Conservation (phyloP, 92 coral and sea anemone genomes). For the Diadumene lineata region DNA sequence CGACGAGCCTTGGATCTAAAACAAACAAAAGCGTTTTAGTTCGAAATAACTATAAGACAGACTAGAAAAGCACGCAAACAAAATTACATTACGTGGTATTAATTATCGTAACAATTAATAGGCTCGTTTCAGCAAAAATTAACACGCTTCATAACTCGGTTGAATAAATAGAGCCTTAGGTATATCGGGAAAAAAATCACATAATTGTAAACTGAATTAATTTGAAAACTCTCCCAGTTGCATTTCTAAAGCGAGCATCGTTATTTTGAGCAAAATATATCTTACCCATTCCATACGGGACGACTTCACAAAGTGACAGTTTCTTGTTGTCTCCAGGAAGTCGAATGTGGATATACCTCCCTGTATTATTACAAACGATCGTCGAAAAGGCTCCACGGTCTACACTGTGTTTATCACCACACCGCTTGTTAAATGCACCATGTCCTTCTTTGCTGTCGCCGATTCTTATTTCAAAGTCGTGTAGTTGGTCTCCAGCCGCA, state of each 20-base stretch:
- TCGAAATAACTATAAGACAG: background rate
- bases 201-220: too few relatives aligned
- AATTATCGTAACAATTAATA: too few relatives aligned
- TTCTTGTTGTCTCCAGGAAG: constrained; percentile 58
- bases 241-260: too few relatives aligned
- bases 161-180: too few relatives aligned
- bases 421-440: constrained; percentile 63
- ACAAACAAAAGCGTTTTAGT: background rate
- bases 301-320: constrained; percentile 86
- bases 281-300: constrained; percentile 96
- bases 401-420: constrained; percentile 81
- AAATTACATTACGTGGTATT: too few relatives aligned
- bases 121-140: too few relatives aligned
- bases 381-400: constrained; percentile 77
- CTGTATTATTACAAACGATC: constrained; percentile 71
- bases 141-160: too few relatives aligned
- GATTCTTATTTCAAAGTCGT: constrained; percentile 81
- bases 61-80: too few relatives aligned
- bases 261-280: background rate
- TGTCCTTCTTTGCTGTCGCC: constrained; percentile 83
- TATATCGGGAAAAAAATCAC: too few relatives aligned
- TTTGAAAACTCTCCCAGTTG: too few relatives aligned
- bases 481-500: constrained; percentile 54
- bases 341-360: constrained; percentile 76
- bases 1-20: constrained; percentile 64